A percentile compares a stretch with the other conserved stretches of the same genome.
These are phyloP conservation scores for Virgularia gustaviana DNA, from an alignment of 92 coral and sea anemone genomes.

Conservation along the genomic window DNA sequence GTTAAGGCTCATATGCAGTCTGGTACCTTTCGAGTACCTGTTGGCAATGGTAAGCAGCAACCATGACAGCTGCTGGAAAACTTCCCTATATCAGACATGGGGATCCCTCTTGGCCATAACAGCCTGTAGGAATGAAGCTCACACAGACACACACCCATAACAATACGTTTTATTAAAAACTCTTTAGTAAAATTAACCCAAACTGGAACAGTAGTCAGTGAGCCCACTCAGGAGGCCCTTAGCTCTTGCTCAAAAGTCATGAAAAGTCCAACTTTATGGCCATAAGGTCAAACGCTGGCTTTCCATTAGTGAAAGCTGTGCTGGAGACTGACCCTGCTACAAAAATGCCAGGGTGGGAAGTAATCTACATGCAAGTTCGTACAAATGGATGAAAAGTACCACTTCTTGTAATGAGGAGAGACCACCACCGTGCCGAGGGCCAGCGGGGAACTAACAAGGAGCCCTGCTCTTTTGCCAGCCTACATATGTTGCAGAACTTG, in stretches of 20 bases:
- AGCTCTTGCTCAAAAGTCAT: neutral
- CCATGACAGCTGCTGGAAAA: too few relatives aligned
- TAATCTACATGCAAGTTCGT: constrained; percentile 10
- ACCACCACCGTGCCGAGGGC: constrained; percentile 70
- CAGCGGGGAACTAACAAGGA: constrained; percentile 60
- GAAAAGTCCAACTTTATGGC: neutral
- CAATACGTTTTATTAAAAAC: too few relatives aligned
- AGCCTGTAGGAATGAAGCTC: too few relatives aligned
- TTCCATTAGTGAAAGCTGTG: neutral
- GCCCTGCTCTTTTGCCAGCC: constrained; percentile 47
- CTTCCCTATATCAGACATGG: too few relatives aligned
- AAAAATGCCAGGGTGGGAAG: neutral
- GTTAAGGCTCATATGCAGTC: too few relatives aligned
- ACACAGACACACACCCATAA: too few relatives aligned
- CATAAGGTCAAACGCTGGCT: constrained; percentile 3
- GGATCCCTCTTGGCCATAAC: too few relatives aligned
- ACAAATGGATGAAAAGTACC: constrained; percentile 34
- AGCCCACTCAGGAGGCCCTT: too few relatives aligned
- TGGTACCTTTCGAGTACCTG: too few relatives aligned
- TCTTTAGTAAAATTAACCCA: too few relatives aligned
- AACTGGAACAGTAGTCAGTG: too few relatives aligned
- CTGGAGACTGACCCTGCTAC: constrained; percentile 21
- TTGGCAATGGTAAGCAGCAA: too few relatives aligned
- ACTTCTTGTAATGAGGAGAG: constrained; percentile 57
- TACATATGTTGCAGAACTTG: constrained; percentile 57